Base-by-base conservation (phyloP, 2,888 invertebrate species). In the Eumacrocentrus americanus region DNA sequence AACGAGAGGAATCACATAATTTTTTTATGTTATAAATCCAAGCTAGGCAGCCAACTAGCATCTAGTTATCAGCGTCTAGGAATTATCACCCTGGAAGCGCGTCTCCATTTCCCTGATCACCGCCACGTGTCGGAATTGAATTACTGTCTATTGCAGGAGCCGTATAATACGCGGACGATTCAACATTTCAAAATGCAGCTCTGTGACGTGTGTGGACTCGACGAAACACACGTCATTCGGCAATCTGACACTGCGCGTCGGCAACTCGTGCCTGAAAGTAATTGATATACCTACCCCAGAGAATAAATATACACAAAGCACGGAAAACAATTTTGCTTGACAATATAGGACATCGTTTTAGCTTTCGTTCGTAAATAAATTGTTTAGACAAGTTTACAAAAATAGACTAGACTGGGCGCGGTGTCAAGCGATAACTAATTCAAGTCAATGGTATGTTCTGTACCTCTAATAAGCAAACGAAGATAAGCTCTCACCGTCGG, bases 221-320 rank as follows among this genome's bases (percentile, higher is more conserved):
- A 29, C 14, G n/a, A n/a, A 23, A 50, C 34, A 34, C 7, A 34
- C 35, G 50, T 50, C 35, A 50, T 50, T 50, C 50, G 4, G 35
- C 29, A 29, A 35, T 50, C 35, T 29, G 50, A 50, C 50, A 50
- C 50, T 50, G 5, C 9, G 9, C 20, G 50, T 50, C 50, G 50
- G 50, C 35, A 25, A 34, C 9, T 50, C 50, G n/a, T 14, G 34
- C 16, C 11, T 42, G 18, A 14, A 50, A 34, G 50, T 50, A 34
- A 50, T 29, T 50, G 14, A 29, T 29, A 29, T 29, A 34, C 20
- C 4, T n/a, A 44, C 16, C 16, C 14, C 14, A 14, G 44, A 44
- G 16, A 44, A 44, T 9, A 44, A 44, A 44, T n/a, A 38, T 6
- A 38, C 11, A 38, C 7, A 12, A 14, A 12, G 3, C 16, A 44